Evolutionary conservation across 2,113 vertebrate species (phyloP).

Genomic region (Patagioenas fasciata): DNA sequence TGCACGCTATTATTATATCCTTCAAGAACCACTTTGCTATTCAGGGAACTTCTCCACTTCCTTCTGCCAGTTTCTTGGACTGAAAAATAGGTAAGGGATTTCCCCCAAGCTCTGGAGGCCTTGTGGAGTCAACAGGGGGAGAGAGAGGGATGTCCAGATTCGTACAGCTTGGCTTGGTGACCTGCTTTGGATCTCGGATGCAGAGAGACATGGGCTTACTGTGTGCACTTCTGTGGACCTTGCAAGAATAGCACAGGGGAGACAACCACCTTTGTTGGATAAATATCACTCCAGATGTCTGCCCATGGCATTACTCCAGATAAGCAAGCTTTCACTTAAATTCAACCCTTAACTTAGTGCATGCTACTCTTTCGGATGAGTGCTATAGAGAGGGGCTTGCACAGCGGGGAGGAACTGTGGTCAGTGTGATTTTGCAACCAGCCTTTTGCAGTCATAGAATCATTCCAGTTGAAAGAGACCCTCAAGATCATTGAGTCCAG

Average conservation of each 20-base stretch:
- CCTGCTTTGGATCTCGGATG: neutral
- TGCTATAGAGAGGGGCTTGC: neutral
- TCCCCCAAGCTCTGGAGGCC: neutral
- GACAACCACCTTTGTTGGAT: no score
- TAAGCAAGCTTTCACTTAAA: neutral
- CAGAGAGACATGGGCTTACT: neutral
- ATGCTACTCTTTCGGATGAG: neutral
- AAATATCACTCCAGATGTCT: neutral
- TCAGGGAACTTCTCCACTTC: neutral
- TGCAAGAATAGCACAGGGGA: neutral
- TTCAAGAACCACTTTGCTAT: neutral
- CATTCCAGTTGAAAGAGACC: no score
- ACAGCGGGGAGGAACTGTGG: neutral
- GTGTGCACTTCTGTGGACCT: neutral
- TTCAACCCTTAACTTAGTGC: neutral
- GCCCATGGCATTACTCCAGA: neutral
- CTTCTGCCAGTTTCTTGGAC: neutral
- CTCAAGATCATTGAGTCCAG: no score
- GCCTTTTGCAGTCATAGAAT: neutral
- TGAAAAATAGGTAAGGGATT: neutral
- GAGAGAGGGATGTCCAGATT: neutral
- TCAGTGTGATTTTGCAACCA: neutral
- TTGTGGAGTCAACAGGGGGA: neutral
- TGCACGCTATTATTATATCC: neutral
- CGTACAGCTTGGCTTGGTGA: neutral